Conservation (phyloP, 2,113 vertebrate genomes). For the Balaenoptera acutorostrata region DNA sequence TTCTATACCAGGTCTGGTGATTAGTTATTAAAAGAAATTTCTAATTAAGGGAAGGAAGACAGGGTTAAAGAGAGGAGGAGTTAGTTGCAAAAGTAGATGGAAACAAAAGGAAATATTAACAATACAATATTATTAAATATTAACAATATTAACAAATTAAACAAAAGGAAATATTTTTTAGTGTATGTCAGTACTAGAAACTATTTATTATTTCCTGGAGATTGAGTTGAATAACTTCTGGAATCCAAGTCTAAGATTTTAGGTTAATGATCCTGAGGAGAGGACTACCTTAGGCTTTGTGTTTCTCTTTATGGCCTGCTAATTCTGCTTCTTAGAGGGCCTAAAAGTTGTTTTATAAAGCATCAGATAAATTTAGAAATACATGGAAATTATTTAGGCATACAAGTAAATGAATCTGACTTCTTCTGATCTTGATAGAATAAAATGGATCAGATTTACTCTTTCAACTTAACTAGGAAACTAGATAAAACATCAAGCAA, state of each 20-base stretch:
- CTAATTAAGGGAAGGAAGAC: background rate
- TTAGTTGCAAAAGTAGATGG: background rate
- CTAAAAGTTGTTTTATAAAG: background rate
- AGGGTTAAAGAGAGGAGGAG: background rate
- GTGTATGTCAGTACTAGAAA: background rate
- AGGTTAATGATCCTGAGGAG: background rate
- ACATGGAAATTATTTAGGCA: background rate
- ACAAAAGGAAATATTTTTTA: conserved; percentile 16
- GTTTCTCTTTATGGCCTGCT: background rate
- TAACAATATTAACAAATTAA: background rate
- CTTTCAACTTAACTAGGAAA: conserved; percentile 4
- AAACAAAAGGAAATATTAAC: background rate
- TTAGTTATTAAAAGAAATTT: background rate
- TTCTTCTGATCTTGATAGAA: background rate
- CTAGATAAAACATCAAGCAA: background rate
- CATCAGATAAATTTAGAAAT: conserved; percentile 23
- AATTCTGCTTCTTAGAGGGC: background rate
- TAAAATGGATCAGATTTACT: background rate
- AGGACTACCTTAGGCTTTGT: background rate
- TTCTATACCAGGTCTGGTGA: background rate
- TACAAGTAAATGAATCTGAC: conserved; percentile 14
- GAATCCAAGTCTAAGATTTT: background rate
- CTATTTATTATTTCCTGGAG: background rate
- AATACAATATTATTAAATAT: too few species aligned
- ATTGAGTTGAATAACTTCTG: background rate